These are phyloP conservation scores for Myotis lucifugus DNA, from an alignment of 2,113 vertebrate species.

Conservation along the genomic window DNA sequence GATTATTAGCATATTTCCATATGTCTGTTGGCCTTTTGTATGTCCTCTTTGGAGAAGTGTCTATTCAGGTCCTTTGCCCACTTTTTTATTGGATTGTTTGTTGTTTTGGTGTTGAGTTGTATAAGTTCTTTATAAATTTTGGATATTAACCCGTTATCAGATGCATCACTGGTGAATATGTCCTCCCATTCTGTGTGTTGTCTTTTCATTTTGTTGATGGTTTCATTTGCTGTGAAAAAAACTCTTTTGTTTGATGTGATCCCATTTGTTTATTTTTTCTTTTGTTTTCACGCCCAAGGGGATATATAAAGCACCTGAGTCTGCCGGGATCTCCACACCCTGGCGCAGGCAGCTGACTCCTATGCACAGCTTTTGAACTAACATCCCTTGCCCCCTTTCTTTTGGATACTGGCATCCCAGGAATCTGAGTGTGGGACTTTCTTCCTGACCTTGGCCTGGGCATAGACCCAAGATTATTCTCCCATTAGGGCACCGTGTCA, in stretches of 20 bases:
- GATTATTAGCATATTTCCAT: not conserved
- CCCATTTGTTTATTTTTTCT: not conserved
- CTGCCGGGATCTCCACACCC: not conserved
- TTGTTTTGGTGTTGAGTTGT: not conserved
- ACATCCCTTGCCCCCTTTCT: not conserved
- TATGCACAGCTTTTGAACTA: not conserved
- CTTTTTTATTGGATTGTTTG: not conserved
- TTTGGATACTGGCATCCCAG: not conserved
- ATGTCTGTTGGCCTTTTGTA: not conserved
- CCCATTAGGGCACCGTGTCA: slow-evolving; percentile 55
- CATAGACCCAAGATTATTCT: slow-evolving; percentile 62
- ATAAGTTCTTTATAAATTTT: not conserved
- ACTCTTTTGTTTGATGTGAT: not conserved
- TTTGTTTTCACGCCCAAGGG: not conserved
- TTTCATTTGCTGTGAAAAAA: not conserved
- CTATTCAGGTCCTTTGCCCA: not conserved
- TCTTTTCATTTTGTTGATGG: not conserved
- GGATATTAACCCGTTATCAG: not conserved
- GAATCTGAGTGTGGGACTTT: slow-evolving; percentile 66
- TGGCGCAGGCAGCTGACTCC: not conserved
- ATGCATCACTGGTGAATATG: not conserved
- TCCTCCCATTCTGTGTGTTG: not conserved
- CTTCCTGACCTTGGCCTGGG: slow-evolving; percentile 60
- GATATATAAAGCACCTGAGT: not conserved
- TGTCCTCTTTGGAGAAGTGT: not conserved